phyloP scores from a whole-genome alignment of 2,113 vertebrate species.

The Phyllostomus hastatus region DNA sequence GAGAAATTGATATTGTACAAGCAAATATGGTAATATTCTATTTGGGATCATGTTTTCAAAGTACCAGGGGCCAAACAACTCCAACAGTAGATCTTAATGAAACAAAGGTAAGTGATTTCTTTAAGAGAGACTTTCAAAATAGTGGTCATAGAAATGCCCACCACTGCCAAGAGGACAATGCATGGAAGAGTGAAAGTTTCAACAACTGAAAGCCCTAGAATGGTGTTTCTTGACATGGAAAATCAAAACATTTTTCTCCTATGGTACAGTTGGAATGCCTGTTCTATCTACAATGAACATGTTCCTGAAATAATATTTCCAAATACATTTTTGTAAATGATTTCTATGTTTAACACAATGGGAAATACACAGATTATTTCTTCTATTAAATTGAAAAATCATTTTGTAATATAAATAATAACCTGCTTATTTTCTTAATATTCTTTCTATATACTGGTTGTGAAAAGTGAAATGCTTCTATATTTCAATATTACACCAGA shows the following conservation, averaged over 20 bases:
- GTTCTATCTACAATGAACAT: background rate
- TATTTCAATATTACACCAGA: background rate
- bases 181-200: background rate
- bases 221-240: background rate
- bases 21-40: background rate
- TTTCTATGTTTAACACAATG: conserved; percentile 7
- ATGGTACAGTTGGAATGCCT: background rate
- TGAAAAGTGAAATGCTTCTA: background rate
- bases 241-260: background rate
- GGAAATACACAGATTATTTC: background rate
- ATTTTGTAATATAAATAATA: background rate
- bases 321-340: background rate
- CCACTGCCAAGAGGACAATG: background rate
- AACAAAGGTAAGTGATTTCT: background rate
- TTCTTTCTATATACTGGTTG: background rate
- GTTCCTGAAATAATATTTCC: background rate
- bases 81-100: background rate
- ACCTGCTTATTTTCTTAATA: background rate
- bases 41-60: background rate
- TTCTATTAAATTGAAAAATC: background rate
- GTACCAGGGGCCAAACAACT: background rate
- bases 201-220: background rate
- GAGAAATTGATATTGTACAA: background rate
- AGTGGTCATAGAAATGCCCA: background rate
- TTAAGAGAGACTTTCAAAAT: background rate